Evolutionary conservation across 1,140 invertebrate genomes (phyloP).

Genomic region (Macrobrachium nipponense): DNA sequence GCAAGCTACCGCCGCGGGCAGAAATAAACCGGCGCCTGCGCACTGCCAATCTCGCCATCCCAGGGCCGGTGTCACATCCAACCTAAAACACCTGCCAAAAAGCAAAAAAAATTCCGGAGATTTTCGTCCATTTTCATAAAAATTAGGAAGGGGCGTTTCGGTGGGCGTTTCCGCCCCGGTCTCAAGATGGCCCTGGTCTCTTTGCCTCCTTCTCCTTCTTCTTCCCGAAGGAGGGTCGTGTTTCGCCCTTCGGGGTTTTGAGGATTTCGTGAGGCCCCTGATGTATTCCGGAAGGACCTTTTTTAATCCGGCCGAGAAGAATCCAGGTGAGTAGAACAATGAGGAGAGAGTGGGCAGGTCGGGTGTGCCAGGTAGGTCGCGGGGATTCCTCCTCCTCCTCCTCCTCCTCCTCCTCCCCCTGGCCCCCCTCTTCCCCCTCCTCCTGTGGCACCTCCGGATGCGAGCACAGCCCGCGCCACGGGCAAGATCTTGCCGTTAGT

Average conservation of each 20-base stretch:
- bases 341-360: neutral
- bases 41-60: neutral
- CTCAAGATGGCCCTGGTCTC: no score
- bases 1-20: conserved; percentile 16
- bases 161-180: neutral
- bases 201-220: no score
- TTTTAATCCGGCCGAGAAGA: no score
- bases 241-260: no score
- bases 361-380: neutral
- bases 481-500: neutral
- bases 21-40: conserved; percentile 40
- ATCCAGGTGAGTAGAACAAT: neutral
- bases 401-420: neutral
- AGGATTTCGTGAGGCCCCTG: no score
- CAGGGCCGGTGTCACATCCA: conserved; percentile 25
- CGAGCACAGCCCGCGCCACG: conserved; percentile 27
- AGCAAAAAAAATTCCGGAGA: neutral
- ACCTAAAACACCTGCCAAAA: neutral
- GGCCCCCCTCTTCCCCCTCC: neutral
- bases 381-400: neutral
- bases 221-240: no score
- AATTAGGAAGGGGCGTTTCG: neutral
- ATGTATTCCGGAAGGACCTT: no score
- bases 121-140: neutral
- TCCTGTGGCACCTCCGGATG: neutral